Percentiles rank a stretch among this genome's conserved stretches.
phyloP scores from a whole-genome alignment of 2,888 invertebrate genomes.

The Marasmarcha lunaedactyla region DNA sequence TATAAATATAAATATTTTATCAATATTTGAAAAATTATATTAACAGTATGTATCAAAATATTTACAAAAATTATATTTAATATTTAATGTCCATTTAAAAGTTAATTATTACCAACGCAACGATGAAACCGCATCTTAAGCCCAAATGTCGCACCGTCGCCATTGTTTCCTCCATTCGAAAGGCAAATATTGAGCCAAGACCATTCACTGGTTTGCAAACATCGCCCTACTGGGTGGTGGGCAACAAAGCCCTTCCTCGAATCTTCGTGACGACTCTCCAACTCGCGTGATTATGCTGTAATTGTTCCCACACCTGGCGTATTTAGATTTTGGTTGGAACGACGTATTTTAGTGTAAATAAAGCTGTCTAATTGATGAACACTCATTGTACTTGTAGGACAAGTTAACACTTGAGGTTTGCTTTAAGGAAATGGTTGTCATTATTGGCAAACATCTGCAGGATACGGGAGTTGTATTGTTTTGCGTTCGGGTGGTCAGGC shows the following conservation, averaged over 20 bases:
- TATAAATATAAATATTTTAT: too few relatives aligned
- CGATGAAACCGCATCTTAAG: conserved; percentile 28
- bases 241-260: conserved; percentile 54
- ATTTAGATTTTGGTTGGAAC: conserved; percentile 53
- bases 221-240: conserved; percentile 56
- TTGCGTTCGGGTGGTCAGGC: not conserved
- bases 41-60: too few relatives aligned
- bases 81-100: too few relatives aligned
- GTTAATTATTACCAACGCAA: not conserved
- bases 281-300: conserved; percentile 62
- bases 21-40: too few relatives aligned
- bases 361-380: conserved; percentile 41
- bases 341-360: conserved; percentile 44
- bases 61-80: too few relatives aligned
- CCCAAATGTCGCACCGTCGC: conserved; percentile 1
- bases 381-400: conserved; percentile 34
- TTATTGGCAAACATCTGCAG: conserved; percentile 6
- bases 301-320: conserved; percentile 60
- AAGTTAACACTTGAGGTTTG: conserved; percentile 26
- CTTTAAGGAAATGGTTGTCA: conserved; percentile 14
- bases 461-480: not conserved
- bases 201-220: conserved; percentile 64
- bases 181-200: conserved; percentile 60
- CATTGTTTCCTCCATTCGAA: conserved; percentile 65
- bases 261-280: conserved; percentile 64